Conservation (phyloP, 2,797 vertebrate species). For the Diplodus puntazzo region DNA sequence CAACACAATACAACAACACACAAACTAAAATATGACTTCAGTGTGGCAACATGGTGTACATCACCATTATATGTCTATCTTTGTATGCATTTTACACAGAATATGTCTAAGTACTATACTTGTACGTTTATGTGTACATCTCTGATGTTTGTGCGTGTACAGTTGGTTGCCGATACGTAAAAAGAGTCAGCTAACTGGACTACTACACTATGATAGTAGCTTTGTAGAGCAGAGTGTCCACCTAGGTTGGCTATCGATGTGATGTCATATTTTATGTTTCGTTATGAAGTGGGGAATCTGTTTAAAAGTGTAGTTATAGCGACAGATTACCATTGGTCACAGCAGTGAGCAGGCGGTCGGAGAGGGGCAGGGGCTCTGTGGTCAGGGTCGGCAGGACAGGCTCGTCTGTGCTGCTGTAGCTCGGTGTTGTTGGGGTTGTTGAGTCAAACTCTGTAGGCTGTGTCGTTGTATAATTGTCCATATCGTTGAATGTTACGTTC, state of each 20-base stretch:
- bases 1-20: slow-evolving; percentile 57
- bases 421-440: not conserved
- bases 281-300: not conserved
- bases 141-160: too few species aligned
- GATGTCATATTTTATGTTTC: not conserved
- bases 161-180: not conserved
- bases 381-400: not conserved
- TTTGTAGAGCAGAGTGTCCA: not conserved
- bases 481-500: not conserved
- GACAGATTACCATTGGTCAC: slow-evolving; percentile 52
- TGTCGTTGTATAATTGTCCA: not conserved
- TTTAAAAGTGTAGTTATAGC: not conserved
- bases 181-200: not conserved
- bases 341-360: slow-evolving; percentile 45
- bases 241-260: not conserved
- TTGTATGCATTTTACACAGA: not conserved
- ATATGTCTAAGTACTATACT: not conserved
- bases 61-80: not conserved
- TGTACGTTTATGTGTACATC: not conserved
- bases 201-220: too few species aligned
- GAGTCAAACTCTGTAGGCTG: not conserved
- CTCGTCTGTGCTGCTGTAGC: not conserved
- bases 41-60: not conserved
- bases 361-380: slow-evolving; percentile 47
- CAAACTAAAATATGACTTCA: not conserved